Evolutionary conservation across 1,140 invertebrate genomes (phyloP), one percentile per base, ranked within the genome.

Genomic region (Venturia canescens): DNA sequence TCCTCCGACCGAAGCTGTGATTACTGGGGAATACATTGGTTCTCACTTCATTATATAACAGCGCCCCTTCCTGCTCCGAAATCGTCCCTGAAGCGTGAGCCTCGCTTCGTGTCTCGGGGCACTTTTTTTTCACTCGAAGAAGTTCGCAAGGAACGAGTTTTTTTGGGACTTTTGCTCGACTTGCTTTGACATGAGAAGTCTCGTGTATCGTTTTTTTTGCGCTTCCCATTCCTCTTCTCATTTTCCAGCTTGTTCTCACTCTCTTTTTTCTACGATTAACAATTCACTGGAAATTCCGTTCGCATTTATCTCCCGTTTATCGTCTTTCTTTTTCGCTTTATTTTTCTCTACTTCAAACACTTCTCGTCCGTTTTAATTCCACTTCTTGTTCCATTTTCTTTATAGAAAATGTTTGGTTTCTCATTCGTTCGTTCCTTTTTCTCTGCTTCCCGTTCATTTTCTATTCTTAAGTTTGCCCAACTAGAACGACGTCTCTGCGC

Each of bases 11-110:
- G 53, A 57, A 29, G 9, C 53, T n/a, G 72, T 76, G 72, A 76
- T 76, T 63, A 76, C 72, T 60, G 34, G 72, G 21, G 5, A 76
- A 76, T 60, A 21, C 72, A 75, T 60, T 57, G 50, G 18, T 29
- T 48, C 31, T 5, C 9, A 53, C 71, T 44, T 18, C 50, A 16
- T 48, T 27, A 44, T 44, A 26, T 53, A n/a, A n/a, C n/a, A n/a
- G n/a, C n/a, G n/a, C n/a, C n/a, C n/a, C n/a, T 48, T 53, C 71
- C 53, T 48, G 3, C 48, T 16, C 16, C 34, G 11, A 34, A 48
- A 38, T 71, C 50, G n/a, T 18, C 4, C 16, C 7, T 21, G 23
- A 71, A 44, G 1, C 9, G 48, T 71, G 31, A 34, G n/a, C n/a
- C 29, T 71, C 31, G 15, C 3, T 34, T 38, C 6, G 4, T 69